Conservation (phyloP, 2,888 invertebrate species). For the Pediacus dermestoides region DNA sequence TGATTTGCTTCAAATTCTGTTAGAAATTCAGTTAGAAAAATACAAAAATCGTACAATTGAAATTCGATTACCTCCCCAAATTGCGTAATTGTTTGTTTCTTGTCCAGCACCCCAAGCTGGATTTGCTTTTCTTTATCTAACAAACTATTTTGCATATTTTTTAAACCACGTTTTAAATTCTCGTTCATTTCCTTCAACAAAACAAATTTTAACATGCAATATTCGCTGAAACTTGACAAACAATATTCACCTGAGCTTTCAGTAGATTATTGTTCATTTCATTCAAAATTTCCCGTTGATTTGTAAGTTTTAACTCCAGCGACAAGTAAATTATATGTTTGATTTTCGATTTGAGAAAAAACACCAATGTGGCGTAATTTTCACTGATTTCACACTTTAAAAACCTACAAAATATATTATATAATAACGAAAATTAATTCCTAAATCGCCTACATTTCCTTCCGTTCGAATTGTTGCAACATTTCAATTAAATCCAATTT, state of each 20-base stretch:
- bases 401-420: conserved; percentile 33
- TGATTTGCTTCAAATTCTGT: conserved; percentile 21
- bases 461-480: conserved; percentile 35
- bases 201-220: conserved; percentile 16
- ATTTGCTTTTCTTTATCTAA: conserved; percentile 34
- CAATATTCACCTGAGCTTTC: conserved; percentile 31
- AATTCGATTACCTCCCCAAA: conserved; percentile 34
- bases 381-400: conserved; percentile 37
- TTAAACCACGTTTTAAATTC: conserved; percentile 34
- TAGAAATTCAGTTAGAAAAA: no score
- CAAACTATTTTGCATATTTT: conserved; percentile 12
- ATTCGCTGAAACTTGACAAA: background rate
- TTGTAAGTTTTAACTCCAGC: conserved; percentile 40
- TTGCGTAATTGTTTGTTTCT: conserved; percentile 28
- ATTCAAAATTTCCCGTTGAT: conserved; percentile 43
- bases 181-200: conserved; percentile 32
- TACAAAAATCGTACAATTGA: no score
- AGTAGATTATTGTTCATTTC: conserved; percentile 41
- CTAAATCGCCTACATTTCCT: conserved; percentile 34
- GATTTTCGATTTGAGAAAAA: conserved; percentile 44
- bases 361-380: conserved; percentile 38
- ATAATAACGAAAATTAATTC: conserved; percentile 3
- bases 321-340: conserved; percentile 45
- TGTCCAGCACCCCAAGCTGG: conserved; percentile 24
- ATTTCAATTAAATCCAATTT: conserved; percentile 43